Percentiles rank a stretch among this genome's conserved stretches.
Evolutionary conservation across 2,888 invertebrate species (phyloP).

Genomic region (Epistrophella euchroma): DNA sequence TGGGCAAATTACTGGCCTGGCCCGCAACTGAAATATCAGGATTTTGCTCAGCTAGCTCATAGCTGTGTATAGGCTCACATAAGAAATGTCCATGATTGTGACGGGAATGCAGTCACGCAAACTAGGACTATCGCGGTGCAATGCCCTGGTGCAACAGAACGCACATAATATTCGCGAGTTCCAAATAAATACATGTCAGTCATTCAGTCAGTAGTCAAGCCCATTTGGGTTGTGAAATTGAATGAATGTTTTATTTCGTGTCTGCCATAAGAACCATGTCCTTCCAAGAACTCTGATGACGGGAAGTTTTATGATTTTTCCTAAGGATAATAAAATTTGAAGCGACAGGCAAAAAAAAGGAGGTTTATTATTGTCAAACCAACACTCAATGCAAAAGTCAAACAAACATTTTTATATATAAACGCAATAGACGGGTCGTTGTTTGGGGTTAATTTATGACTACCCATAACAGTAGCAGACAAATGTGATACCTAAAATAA

Average conservation of each 20-base stretch:
- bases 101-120: constrained; percentile 69
- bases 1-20: constrained; percentile 56
- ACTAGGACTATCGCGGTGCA: constrained; percentile 65
- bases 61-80: neutral
- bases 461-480: constrained; percentile 59
- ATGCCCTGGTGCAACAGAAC: constrained; percentile 55
- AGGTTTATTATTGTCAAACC: constrained; percentile 31
- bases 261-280: constrained; percentile 9
- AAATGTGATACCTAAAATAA: constrained; percentile 40
- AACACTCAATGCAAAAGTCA: constrained; percentile 63
- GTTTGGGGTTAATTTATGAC: constrained; percentile 71
- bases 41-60: constrained; percentile 24
- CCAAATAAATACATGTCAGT: constrained; percentile 53
- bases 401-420: constrained; percentile 30
- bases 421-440: constrained; percentile 33
- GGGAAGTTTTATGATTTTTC: constrained; percentile 52
- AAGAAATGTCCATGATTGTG: constrained; percentile 63
- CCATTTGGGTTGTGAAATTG: constrained; percentile 33
- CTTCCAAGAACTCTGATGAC: constrained; percentile 25
- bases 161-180: constrained; percentile 25
- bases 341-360: neutral
- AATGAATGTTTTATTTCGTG: constrained; percentile 66
- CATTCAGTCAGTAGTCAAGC: constrained; percentile 23
- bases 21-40: constrained; percentile 59
- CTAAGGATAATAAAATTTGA: constrained; percentile 54